Evolutionary conservation across 2,888 invertebrate species (phyloP), one percentile per base, ranked within the genome.

Genomic region (Ornithoptera alexandrae): DNA sequence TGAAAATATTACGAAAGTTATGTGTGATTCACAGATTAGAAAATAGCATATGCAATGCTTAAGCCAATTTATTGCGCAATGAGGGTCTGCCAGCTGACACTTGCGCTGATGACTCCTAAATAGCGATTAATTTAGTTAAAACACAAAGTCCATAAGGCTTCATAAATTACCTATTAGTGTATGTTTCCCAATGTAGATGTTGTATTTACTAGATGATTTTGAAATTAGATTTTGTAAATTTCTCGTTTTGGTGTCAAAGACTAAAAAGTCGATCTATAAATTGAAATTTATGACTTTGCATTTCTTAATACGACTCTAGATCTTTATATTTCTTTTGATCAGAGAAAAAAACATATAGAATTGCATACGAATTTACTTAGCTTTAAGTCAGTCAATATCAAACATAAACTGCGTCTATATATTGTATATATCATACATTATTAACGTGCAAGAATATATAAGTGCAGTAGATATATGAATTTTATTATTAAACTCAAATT

Each of bases 61-160:
- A 75, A 79, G 81, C 77, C 78, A 76, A 81, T 81, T 75, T 72
- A 73, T 89, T 89, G 76, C 82, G 75, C 79, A 85, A 88, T 74
- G 76, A 82, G 83, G 85, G 84, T 81, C 82, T 78, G 85, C 81
- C 80, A 78, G 70, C 72, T 77, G 78, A 75, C 73, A 74, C 75
- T 80, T 81, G 77, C 78, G 77, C 77, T 74, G 79, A 80, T 80
- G 77, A 80, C 82, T 80, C 78, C 78, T 77, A 87, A 81, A 81
- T 75, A 75, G 73, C 74, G 76, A 79, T 83, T 87, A 82, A 85
- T 84, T 77, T 75, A 72, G 75, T 79, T 82, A 81, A 83, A 82
- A 83, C 80, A 78, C 79, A 82, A 85, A 81, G 75, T 73, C 76
- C 76, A 75, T 76, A 74, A 46, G 12, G 46, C 12, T 15, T 46